A percentile compares a stretch with the other conserved stretches of the same genome.
These are phyloP conservation scores for Xenopus tropicalis DNA, from an alignment of 2,113 vertebrate species.

Conservation along the genomic window DNA sequence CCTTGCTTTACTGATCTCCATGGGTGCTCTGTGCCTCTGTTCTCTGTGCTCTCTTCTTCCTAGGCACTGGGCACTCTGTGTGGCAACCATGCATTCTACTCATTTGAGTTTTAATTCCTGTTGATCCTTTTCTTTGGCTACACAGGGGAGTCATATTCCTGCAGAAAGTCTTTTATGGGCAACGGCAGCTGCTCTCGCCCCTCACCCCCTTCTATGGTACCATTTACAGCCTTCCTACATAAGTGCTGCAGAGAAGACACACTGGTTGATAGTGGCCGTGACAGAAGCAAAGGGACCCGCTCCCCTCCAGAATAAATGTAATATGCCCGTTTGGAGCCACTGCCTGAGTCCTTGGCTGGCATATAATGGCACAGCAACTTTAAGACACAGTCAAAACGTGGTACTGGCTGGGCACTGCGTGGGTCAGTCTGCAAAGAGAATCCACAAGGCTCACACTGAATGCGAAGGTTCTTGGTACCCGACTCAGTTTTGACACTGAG, in stretches of 20 bases:
- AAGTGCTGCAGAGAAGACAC: constrained; percentile 90
- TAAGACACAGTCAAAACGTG: constrained; percentile 91
- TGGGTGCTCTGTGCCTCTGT: neutral
- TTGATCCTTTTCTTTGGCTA: constrained; percentile 52
- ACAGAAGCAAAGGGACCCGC: constrained; percentile 87
- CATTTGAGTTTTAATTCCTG: neutral
- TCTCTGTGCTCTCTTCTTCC: constrained; percentile 11
- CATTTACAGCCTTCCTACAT: constrained; percentile 92
- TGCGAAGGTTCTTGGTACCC: constrained; percentile 92
- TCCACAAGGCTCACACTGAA: constrained; percentile 80
- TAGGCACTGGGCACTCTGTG: constrained; percentile 1
- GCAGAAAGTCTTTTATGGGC: constrained; percentile 85
- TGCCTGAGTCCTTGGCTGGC: constrained; percentile 59
- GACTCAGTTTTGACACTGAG: constrained; percentile 88
- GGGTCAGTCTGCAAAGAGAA: constrained; percentile 92
- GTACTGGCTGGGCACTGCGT: constrained; percentile 77
- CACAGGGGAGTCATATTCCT: constrained; percentile 88
- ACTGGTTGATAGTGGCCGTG: constrained; percentile 77
- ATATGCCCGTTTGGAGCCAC: constrained; percentile 65
- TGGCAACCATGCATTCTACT: constrained; percentile 6
- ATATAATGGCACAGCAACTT: constrained; percentile 94
- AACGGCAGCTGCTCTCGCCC: constrained; percentile 83
- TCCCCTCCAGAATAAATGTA: constrained; percentile 85
- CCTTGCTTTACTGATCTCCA: neutral
- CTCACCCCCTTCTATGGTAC: constrained; percentile 79